Base-by-base conservation (phyloP, 2,888 invertebrate species). In the Caenorhabditis sinica region DNA sequence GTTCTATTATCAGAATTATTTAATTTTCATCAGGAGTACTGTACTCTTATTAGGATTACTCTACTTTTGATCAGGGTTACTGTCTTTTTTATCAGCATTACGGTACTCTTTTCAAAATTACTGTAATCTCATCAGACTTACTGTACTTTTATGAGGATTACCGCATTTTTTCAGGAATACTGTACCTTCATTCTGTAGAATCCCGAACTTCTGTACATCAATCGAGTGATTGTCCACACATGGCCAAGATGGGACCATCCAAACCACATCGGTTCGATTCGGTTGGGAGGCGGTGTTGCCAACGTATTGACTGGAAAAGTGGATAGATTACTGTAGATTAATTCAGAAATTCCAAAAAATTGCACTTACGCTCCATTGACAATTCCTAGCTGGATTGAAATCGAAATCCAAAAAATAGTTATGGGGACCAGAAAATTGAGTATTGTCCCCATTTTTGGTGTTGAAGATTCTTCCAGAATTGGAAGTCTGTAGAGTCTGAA, bases 181-280 rank as follows among this genome's bases (percentile, higher is more conserved):
- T n/a, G 30, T 23, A 82, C 80, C 71, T 63, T 79, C 60, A 36
- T 83, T 83, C 20, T 83, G 71, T 13, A 30, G 9, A 9, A 83
- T 80, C 20, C 83, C 83, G 49, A 61, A 80, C 56, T 74, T 65
- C 30, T 83, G 71, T 17, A 83, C 74, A 23, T 79, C 65, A 23
- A 83, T 83, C 1, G 51, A 36, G 17, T 69, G 9, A 11, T 69
- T 45, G 25, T 66, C 60, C 5, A 28, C 63, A 61, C 83, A 83
- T 1, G 53, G 36, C 79, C 83, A 80, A 8, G 83, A 80, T 4
- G 83, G 83, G 4, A 83, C 74, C 83, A 83, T 83, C 83, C 83
- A 83, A 11, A 83, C 49, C 8, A 83, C 75, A 17, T 73, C 53
- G 3, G 75, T 75, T n/a, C 82, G 69, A 23, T 82, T 82, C 1